These are phyloP conservation scores for Sipha flava DNA, from an alignment of 1,140 invertebrate genomes.

Conservation along the genomic window DNA sequence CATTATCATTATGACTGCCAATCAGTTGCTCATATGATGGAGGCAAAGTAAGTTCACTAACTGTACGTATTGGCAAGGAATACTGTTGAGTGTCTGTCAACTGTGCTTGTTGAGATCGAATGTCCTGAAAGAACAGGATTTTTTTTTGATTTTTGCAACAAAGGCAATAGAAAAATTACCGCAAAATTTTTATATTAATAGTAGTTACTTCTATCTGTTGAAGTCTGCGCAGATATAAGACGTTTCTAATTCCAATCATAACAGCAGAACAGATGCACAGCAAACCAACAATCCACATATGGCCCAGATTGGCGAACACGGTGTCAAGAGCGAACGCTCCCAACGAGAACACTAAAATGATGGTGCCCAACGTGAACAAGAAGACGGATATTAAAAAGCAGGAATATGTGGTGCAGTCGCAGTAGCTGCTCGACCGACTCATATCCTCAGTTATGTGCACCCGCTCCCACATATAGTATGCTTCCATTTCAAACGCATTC, in stretches of 20 bases:
- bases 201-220: constrained; percentile 54
- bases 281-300: constrained; percentile 61
- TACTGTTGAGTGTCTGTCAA: constrained; percentile 28
- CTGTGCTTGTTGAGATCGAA: neutral
- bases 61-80: constrained; percentile 4
- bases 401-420: constrained; percentile 58
- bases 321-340: constrained; percentile 50
- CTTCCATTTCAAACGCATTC: constrained; percentile 20
- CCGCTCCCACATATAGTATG: constrained; percentile 12
- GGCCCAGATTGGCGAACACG: constrained; percentile 52
- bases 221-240: constrained; percentile 56
- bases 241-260: constrained; percentile 59
- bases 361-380: constrained; percentile 55
- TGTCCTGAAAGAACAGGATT: no score
- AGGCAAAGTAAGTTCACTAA: constrained; percentile 50
- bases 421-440: constrained; percentile 38
- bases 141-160: no score
- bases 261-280: constrained; percentile 60
- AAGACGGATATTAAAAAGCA: constrained; percentile 56
- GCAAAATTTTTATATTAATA: no score
- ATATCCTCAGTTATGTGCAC: constrained; percentile 9
- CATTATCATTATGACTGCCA: constrained; percentile 32
- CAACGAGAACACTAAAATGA: constrained; percentile 55
- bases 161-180: no score
- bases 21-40: constrained; percentile 52